Base-by-base conservation (phyloP, 2,888 invertebrate genomes). In the Congeria kusceri region DNA sequence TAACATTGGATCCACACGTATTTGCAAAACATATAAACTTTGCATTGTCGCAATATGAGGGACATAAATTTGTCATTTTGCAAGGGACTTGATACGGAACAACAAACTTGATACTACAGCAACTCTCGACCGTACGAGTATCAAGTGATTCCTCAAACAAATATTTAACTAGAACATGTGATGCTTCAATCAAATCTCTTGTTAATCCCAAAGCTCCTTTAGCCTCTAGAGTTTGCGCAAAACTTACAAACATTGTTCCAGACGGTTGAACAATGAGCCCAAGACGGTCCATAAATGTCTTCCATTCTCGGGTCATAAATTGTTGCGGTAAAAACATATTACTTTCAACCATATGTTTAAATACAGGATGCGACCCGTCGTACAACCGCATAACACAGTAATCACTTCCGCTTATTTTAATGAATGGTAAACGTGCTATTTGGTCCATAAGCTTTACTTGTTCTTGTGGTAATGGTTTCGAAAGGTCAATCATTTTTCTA, bases 241-340 rank as follows among this genome's bases (percentile, higher is more conserved):
- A 86, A 0, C 58, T 15, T n/a, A 86, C 11, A 0, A 84, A 46
- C 69, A 83, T 62, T 7, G 66, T 47, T n/a, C 65, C 62, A 1
- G 75, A 66, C 1, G 80, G 58, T 18, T 74, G n/a, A 0, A 32
- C 62, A 25, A 66, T 72, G 29, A 86, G 53, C 11, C 84, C 86
- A 20, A 75, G 65, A 2, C 57, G 18, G 5, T 49, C 25, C 56
- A 86, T 47, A n/a, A 86, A 84, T 7, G 23, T 2, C 1, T 27
- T 44, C 84, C 84, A 85, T 27, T 56, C 13, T 0, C 0, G 0
- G 0, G 59, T 46, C 15, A 28, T 13, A n/a, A 71, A 80, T 11
- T 64, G 46, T 27, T n/a, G 25, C 25, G 78, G 75, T 13, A 78
- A 80, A 62, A 80, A 85, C 0, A 64, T 13, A 3, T 23, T 4